Evolutionary conservation across 2,888 invertebrate species (phyloP), one percentile per base, ranked within the genome.

Genomic region (Gari tellinella): DNA sequence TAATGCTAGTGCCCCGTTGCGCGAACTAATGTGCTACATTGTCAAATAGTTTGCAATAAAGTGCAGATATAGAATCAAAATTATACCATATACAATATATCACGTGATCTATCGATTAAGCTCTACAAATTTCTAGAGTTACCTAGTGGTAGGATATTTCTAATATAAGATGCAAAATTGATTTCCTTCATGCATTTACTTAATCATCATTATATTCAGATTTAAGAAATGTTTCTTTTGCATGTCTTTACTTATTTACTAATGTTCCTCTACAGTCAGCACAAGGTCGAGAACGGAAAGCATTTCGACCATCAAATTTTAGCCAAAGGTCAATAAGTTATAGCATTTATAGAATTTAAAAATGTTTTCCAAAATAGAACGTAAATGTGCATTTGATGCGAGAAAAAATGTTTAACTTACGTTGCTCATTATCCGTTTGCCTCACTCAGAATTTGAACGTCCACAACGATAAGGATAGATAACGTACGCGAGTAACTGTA

Each of bases 401-500:
- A 21, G 40, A n/a, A 53, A 41, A 55, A 23, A 15, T 2, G 3
- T 14, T 25, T 12, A 17, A 26, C 72, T 41, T 66, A 72, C 72
- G 66, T 72, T 72, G 72, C 72, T 72, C 72, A 72, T 72, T 56
- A 25, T 72, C 66, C 14, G 31, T 66, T 56, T 60, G 48, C 57
- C 53, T 56, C 57, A 57, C 64, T 61, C 57, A 61, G 46, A 61
- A 60, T n/a, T n/a, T n/a, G n/a, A n/a, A n/a, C 43, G 25, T 46
- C 55, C 51, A 52, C 55, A 55, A 64, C 72, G 65, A 66, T 72
- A 62, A 65, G 51, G 43, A 65, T 55, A 57, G 65, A 66, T 66
- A 72, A 72, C 65, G 72, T 72, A 66, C 72, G 72, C 72, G 57
- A 66, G 66, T 53, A 21, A 61, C 62, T n/a, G 40, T 62, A 62